A percentile compares a stretch with the other conserved stretches of the same genome.
phyloP scores from a whole-genome alignment of 2,888 invertebrate genomes.

The Meteorus cinctellus region DNA sequence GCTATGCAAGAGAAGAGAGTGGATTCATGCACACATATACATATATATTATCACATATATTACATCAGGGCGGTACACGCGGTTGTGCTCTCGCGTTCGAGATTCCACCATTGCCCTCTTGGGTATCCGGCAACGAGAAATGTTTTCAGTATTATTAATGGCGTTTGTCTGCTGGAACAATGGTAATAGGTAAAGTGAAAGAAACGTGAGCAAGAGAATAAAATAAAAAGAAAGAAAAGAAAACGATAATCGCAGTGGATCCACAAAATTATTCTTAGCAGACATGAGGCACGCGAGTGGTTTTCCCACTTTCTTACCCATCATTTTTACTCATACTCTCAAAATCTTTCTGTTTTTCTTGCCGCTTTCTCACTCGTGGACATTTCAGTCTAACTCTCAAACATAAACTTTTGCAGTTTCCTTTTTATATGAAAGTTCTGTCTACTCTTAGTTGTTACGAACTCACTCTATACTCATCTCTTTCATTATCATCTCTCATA shows the following conservation, averaged over 20 bases:
- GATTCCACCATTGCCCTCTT: constrained; percentile 26
- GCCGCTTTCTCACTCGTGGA: neutral
- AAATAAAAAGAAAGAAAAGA: constrained; percentile 32
- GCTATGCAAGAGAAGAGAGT: constrained; percentile 18
- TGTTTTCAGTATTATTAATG: constrained; percentile 50
- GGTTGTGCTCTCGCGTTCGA: constrained; percentile 7
- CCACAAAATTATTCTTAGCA: constrained; percentile 39
- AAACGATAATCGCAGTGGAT: constrained; percentile 8
- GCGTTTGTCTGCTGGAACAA: constrained; percentile 28
- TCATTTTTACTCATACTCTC: neutral
- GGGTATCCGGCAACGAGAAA: constrained; percentile 42
- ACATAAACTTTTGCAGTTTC: constrained; percentile 37
- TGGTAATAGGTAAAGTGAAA: constrained; percentile 18
- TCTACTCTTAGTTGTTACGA: constrained; percentile 19
- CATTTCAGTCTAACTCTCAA: constrained; percentile 14
- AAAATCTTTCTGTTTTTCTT: constrained; percentile 6
- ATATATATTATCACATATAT: constrained; percentile 39
- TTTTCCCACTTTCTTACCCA: neutral
- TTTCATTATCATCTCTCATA: constrained; percentile 25
- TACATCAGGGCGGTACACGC: constrained; percentile 14
- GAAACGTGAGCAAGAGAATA: constrained; percentile 21
- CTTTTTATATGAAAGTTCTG: constrained; percentile 25
- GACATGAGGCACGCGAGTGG: constrained; percentile 20
- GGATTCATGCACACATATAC: constrained; percentile 32
- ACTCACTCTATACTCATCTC: constrained; percentile 6